phyloP scores from a whole-genome alignment of 1,140 invertebrate species.

The Danaus plexippus region DNA sequence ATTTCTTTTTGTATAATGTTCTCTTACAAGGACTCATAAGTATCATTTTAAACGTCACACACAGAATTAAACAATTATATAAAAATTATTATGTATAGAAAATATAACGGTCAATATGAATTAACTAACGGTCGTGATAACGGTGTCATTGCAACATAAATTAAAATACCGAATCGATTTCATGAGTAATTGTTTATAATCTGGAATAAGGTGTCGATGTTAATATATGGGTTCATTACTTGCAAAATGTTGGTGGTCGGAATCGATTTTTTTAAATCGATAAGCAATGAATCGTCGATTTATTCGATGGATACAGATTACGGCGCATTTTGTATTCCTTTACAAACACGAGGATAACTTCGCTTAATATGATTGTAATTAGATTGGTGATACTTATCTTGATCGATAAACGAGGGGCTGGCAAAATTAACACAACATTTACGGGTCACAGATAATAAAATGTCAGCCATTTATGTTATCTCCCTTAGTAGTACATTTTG shows the following conservation, averaged over 20 bases:
- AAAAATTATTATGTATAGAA: too few relatives aligned
- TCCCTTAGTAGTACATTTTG: too few relatives aligned
- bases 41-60: too few relatives aligned
- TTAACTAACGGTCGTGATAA: conserved; percentile 14
- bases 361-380: conserved; percentile 22
- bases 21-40: too few relatives aligned
- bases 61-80: too few relatives aligned
- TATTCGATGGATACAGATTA: conserved; percentile 29
- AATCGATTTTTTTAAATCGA: conserved; percentile 37
- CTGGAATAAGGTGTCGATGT: conserved; percentile 46
- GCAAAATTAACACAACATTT: too few relatives aligned
- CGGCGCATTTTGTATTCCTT: conserved; percentile 13
- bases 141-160: conserved; percentile 19
- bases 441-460: too few relatives aligned
- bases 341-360: conserved; percentile 15
- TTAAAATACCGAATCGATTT: conserved; percentile 32
- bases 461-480: too few relatives aligned
- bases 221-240: conserved; percentile 50
- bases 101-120: too few relatives aligned
- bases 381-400: conserved; percentile 1
- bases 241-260: conserved; percentile 52
- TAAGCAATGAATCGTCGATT: conserved; percentile 41
- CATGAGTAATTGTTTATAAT: conserved; percentile 40
- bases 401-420: too few relatives aligned
- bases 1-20: too few relatives aligned